These are phyloP conservation scores for Drosophila kepulauana DNA, from an alignment of 1,140 invertebrate genomes.

Conservation along the genomic window DNA sequence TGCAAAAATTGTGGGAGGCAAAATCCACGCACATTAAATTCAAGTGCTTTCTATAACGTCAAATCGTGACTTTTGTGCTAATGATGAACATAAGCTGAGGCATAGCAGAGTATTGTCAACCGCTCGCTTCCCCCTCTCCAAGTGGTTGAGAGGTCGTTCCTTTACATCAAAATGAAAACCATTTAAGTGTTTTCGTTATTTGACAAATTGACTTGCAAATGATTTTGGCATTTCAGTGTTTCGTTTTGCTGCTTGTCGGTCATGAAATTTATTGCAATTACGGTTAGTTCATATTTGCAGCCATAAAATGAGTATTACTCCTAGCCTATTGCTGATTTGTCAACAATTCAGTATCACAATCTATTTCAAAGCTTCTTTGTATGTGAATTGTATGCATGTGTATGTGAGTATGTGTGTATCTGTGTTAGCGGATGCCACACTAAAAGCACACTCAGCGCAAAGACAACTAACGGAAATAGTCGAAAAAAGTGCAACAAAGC, in stretches of 20 bases:
- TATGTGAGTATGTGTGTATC: conserved; percentile 31
- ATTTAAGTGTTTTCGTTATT: conserved; percentile 57
- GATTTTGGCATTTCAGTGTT: conserved; percentile 49
- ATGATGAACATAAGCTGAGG: conserved; percentile 56
- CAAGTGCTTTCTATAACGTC: conserved; percentile 83
- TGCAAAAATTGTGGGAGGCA: conserved; percentile 59
- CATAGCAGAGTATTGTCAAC: conserved; percentile 16
- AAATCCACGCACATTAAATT: conserved; percentile 82
- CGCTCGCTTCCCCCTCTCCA: neutral
- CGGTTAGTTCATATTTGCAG: conserved; percentile 60
- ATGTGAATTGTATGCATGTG: conserved; percentile 13
- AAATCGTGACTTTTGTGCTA: conserved; percentile 79
- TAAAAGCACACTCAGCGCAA: conserved; percentile 81
- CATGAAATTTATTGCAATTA: conserved; percentile 46
- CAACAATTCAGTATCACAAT: conserved; percentile 26
- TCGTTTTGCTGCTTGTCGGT: conserved; percentile 9
- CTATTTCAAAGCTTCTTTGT: neutral
- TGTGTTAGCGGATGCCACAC: conserved; percentile 69
- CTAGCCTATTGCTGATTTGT: conserved; percentile 33
- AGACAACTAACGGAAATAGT: conserved; percentile 77
- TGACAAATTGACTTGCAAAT: conserved; percentile 83
- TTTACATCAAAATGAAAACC: neutral
- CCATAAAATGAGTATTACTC: conserved; percentile 34
- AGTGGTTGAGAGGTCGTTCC: conserved; percentile 1
- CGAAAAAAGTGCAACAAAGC: conserved; percentile 50